Evolutionary conservation across 2,113 vertebrate genomes (phyloP).

Genomic region (Orthonyx spaldingii): DNA sequence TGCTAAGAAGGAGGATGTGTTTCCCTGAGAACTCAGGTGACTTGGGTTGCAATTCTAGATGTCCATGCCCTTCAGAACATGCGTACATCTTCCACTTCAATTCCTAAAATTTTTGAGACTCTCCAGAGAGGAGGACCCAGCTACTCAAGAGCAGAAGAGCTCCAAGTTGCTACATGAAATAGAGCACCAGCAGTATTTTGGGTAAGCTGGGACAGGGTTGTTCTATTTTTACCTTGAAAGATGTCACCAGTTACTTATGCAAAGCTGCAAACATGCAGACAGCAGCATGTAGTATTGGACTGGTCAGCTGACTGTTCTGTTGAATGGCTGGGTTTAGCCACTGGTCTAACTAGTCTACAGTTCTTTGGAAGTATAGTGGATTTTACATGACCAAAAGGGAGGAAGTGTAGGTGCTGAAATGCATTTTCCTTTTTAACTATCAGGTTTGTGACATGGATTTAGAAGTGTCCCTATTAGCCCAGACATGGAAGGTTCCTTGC

Average conservation of each 20-base stretch:
- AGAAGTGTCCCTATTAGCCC: not conserved
- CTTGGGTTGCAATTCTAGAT: slow-evolving; percentile 44
- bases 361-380: not conserved
- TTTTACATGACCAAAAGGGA: not conserved
- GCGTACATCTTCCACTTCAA: slow-evolving; percentile 53
- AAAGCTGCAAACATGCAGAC: not conserved
- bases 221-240: not conserved
- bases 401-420: not conserved
- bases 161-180: slow-evolving; percentile 5
- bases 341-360: not conserved
- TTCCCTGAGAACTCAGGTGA: not conserved
- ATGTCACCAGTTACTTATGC: not conserved
- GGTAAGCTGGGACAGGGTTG: not conserved
- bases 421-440: not conserved
- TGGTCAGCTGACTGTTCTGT: not conserved
- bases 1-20: not conserved
- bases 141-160: slow-evolving; percentile 19
- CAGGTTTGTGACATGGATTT: not conserved
- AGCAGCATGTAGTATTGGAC: not conserved
- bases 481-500: not conserved
- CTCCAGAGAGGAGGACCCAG: slow-evolving; percentile 18
- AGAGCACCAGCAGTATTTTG: slow-evolving; percentile 14
- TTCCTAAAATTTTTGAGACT: slow-evolving; percentile 54
- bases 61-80: slow-evolving; percentile 62
- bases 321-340: not conserved